Base-by-base conservation (phyloP, 2,113 vertebrate genomes). In the Bos javanicus region DNA sequence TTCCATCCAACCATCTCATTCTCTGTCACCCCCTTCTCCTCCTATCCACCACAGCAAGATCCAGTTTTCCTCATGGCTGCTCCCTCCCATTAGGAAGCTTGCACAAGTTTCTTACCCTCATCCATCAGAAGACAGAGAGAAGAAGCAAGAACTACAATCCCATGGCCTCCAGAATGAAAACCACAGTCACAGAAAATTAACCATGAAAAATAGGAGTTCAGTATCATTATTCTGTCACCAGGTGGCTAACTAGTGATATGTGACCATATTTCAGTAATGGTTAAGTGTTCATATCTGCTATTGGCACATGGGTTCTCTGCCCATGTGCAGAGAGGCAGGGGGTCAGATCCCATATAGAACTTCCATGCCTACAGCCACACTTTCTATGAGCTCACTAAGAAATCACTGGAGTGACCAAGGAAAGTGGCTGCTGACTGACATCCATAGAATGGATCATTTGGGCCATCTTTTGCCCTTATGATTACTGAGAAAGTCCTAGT, bases 161-260 rank as follows among this genome's bases (percentile, higher is more conserved):
- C 39, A 76, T 14, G 39, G 71, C 71, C 36, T 76, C 23, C 23
- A 26, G 39, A 76, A 76, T 43, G 39, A 76, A 76, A 76, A 43
- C 12, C 71, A 76, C 71, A 76, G 39, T 43, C 71, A 76, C 36
- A 76, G 71, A 43, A 76, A 76, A 76, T 39, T 43, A 76, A 43
- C 12, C 23, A 43, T 76, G 23, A 76, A 76, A 25, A 76, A 43
- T 3, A 93, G 30, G 25, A 94, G 36, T 93, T 50, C 36, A 93
- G 43, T 92, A 90, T 96, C 81, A 96, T 93, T 82, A 84, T 85
- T 93, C 82, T 56, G 90, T 90, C 93, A 93, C 95, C 92, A 95
- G 87, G 78, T 92, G 86, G 92, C 92, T 95, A 33, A 90, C 87
- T 84, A 56, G 28, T 93, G 86, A 96, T 90, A 87, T 19, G 10